A percentile compares a stretch with the other conserved stretches of the same genome.
Evolutionary conservation across 2,888 invertebrate species (phyloP).

Genomic region (Amphipoea lucens): DNA sequence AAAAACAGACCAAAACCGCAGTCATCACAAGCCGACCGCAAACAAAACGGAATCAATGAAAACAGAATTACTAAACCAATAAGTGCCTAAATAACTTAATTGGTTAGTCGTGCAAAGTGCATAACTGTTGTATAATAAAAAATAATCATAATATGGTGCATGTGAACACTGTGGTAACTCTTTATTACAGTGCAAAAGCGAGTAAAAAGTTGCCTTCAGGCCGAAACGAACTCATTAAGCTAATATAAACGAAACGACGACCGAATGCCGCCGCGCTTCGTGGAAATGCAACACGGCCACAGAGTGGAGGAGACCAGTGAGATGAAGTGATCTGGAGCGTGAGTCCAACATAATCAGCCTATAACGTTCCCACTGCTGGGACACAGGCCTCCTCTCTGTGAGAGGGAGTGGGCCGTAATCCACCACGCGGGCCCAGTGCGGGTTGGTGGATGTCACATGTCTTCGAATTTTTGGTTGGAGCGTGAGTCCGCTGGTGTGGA

Average conservation of each 20-base stretch:
- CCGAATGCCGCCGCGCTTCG: constrained; percentile 77
- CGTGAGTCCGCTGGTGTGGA: background rate
- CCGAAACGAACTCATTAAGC: constrained; percentile 81
- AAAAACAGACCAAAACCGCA: constrained; percentile 41
- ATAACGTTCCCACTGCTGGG: too few species aligned
- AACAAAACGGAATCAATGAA: constrained; percentile 41
- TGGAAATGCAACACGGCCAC: constrained; percentile 72
- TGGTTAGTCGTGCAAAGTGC: constrained; percentile 56
- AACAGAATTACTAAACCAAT: constrained; percentile 44
- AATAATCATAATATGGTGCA: constrained; percentile 60
- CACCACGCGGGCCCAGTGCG: too few species aligned
- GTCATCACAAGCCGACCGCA: constrained; percentile 31
- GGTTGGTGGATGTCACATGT: too few species aligned
- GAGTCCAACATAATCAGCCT: too few species aligned
- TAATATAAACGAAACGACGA: constrained; percentile 82
- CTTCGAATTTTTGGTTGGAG: too few species aligned
- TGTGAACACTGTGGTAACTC: constrained; percentile 64
- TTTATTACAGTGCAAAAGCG: constrained; percentile 67
- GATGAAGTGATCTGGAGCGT: background rate
- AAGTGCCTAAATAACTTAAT: constrained; percentile 59
- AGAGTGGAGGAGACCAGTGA: constrained; percentile 56
- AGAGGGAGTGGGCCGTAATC: too few species aligned
- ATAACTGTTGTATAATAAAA: constrained; percentile 65
- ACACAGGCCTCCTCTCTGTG: too few species aligned
- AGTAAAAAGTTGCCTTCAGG: constrained; percentile 68